Base-by-base conservation (phyloP, 2,888 invertebrate genomes). In the Platypus cylindrus region DNA sequence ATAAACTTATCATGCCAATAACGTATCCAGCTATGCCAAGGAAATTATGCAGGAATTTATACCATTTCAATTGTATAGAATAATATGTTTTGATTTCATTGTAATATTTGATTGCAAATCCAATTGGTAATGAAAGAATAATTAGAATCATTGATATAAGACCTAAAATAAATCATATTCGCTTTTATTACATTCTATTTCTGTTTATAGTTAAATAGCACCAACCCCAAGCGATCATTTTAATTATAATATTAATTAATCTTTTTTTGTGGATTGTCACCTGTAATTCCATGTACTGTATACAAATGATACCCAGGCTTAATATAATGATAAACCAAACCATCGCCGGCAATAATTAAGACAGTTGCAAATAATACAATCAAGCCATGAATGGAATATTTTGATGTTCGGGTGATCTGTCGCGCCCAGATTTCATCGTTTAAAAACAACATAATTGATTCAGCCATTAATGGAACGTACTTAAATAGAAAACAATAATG, bases 41-140 rank as follows among this genome's bases (percentile, higher is more conserved):
- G 24, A 50, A 29, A 37, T 60, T 59, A 42, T 60, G 60, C 2
- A 48, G 32, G 4, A 56, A 43, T 46, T 58, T 58, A 13, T 48
- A 48, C 36, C 48, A 47, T 12, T 56, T 48, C 9, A 53, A 51
- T 12, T 47, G 45, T 1, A 51, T 28, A 34, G 47, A 16, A 36
- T 49, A 12, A n/a, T 41, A 32, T 5, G 25, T 44, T 17, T 46
- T 48, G 17, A 56, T 32, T 32, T 49, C 34, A 22, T 47, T 35
- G 3, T 55, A 39, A 34, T 54, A 52, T 22, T 46, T 43, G 1
- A 54, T 50, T 14, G 48, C 40, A 4, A 54, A 18, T 8, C 59
- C 59, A 11, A 50, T 34, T 3, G 49, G 12, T 7, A 53, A 26
- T 1, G 54, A 49, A 5, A 54, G 25, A 9, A 54, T 41, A 2